Evolutionary conservation across 2,888 invertebrate species (phyloP), one percentile per base, ranked within the genome.

Genomic region (Perizoma affinitatum): DNA sequence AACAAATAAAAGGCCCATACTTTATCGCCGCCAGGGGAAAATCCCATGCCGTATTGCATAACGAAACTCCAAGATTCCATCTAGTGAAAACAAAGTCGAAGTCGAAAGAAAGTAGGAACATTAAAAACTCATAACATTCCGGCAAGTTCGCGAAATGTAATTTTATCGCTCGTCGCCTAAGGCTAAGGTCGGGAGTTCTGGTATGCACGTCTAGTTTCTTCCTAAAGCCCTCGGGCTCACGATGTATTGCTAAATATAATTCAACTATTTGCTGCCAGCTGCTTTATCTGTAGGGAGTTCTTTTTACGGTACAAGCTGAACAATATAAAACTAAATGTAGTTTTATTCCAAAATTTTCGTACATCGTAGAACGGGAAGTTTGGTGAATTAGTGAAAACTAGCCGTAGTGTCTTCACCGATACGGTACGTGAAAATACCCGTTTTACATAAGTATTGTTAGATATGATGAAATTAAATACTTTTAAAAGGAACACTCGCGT

Each of bases 151-250:
- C 59, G 58, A 70, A 68, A 68, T 63, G 70, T 68, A 68, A 79
- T 75, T 74, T 79, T 72, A 76, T 70, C 66, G 68, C 51, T 64
- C 69, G 70, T 71, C 56, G 78, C 80, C 72, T 66, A 22, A 67
- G 70, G 75, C 69, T 49, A 63, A 63, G 47, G 56, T 56, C 54
- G 52, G 59, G 63, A 61, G 50, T 56, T 63, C 53, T 61, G 59
- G 62, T 60, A 63, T 64, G 64, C 54, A 60, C 60, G 60, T 53
- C 61, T 64, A 64, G 68, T 63, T 65, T 63, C 55, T 64, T 60
- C 52, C 56, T 42, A 43, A 49, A 67, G 64, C 66, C 74, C 71
- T 47, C 53, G 43, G 66, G 78, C 70, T 34, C 42, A 65, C 58
- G 64, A 54, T 54, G 51, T 57, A 58, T 59, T 49, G 35, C 54